Evolutionary conservation across 2,797 vertebrate genomes (phyloP).

Genomic region (Kryptopterus vitreolus): DNA sequence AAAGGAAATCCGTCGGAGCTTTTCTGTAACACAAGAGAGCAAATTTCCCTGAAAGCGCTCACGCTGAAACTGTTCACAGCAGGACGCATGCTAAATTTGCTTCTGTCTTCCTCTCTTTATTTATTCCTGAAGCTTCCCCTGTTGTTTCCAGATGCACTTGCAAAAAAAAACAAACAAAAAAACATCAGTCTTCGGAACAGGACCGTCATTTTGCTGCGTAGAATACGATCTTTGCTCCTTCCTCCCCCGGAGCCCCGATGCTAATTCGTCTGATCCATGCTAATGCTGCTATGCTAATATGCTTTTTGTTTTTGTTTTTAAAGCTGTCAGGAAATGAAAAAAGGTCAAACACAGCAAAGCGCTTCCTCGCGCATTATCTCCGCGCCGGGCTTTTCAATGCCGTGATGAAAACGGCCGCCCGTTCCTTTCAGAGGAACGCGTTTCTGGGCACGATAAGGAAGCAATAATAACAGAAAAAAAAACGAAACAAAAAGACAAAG

Average conservation of each 20-base stretch:
- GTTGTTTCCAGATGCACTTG: conserved; percentile 56
- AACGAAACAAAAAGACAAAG: conserved; percentile 52
- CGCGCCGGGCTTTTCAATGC: conserved; percentile 60
- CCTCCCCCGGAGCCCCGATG: conserved; percentile 39
- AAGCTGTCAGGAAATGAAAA: conserved; percentile 53
- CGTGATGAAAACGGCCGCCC: conserved; percentile 63
- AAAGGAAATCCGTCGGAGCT: conserved; percentile 33
- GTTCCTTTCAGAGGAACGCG: conserved; percentile 59
- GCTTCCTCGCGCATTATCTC: conserved; percentile 61
- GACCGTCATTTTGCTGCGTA: conserved; percentile 41
- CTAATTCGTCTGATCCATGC: conserved; percentile 46
- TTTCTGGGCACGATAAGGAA: conserved; percentile 62
- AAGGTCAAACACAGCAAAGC: conserved; percentile 60
- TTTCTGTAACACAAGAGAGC: conserved; percentile 41
- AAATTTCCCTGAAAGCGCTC: conserved; percentile 54
- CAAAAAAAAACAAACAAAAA: conserved; percentile 2
- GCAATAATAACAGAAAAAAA: conserved; percentile 38
- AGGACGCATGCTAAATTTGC: conserved; percentile 53
- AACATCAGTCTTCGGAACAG: conserved; percentile 15
- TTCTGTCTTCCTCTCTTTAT: conserved; percentile 49
- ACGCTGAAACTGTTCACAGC: conserved; percentile 43
- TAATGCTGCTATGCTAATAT: conserved; percentile 61
- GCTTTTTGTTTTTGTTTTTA: conserved; percentile 45
- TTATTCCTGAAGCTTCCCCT: conserved; percentile 49
- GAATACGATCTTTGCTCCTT: conserved; percentile 32